Conservation (phyloP, 2,113 vertebrate species). For the Sinocyclocheilus anophthalmus region DNA sequence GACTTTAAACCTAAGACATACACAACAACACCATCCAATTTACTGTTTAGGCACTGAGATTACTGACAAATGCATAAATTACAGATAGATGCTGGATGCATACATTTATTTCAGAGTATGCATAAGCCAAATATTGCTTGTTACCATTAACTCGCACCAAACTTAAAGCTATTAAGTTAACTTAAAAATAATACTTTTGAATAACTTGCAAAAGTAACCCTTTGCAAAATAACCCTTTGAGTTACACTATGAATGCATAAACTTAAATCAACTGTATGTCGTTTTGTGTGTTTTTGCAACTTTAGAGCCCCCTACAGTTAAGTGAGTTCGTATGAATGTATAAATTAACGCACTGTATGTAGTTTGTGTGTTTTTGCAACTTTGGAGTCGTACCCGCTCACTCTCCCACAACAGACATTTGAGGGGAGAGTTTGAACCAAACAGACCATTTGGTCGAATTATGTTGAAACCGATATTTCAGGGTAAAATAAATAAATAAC, state of each 20-base stretch:
- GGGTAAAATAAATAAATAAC: no score
- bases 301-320: neutral
- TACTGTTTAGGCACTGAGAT: conserved; percentile 51
- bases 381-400: neutral
- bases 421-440: no score
- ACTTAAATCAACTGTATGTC: neutral
- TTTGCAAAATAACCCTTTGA: neutral
- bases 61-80: conserved; percentile 41
- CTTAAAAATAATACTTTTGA: conserved; percentile 8
- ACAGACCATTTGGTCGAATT: no score
- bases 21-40: conserved; percentile 29
- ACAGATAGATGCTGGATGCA: conserved; percentile 46
- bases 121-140: conserved; percentile 50
- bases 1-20: conserved; percentile 12
- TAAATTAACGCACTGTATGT: neutral
- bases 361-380: neutral
- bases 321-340: neutral
- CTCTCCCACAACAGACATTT: no score
- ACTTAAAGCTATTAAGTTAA: conserved; percentile 36
- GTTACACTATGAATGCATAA: neutral
- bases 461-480: no score
- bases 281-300: neutral
- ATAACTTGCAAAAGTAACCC: neutral
- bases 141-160: conserved; percentile 8
- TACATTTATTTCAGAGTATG: conserved; percentile 29